A percentile compares a stretch with the other conserved stretches of the same genome.
Conservation (phyloP, 92 coral and sea anemone genomes). For the Ricordea florida region DNA sequence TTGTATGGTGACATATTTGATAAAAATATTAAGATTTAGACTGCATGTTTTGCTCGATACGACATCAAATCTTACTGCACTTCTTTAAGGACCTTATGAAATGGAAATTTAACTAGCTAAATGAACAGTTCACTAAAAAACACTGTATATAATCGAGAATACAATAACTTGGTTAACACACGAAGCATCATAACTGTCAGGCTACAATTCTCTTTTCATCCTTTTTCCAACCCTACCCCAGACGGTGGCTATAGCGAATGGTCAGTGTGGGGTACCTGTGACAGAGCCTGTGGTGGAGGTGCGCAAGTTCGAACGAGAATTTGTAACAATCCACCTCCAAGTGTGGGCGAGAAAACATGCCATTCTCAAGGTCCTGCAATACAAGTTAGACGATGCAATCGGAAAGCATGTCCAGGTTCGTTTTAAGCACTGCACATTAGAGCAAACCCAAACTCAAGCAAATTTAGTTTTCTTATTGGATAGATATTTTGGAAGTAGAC, state of each 20-base stretch:
- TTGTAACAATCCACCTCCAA: slow-evolving; percentile 60
- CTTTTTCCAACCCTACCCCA: neutral
- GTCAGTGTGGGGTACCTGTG: slow-evolving; percentile 86
- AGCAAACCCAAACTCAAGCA: too few relatives aligned
- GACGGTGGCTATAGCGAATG: slow-evolving; percentile 65
- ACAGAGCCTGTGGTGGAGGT: slow-evolving; percentile 82
- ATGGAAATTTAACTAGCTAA: too few relatives aligned
- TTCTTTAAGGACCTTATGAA: too few relatives aligned
- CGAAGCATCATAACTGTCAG: neutral
- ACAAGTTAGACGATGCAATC: slow-evolving; percentile 76
- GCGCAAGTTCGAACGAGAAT: slow-evolving; percentile 82
- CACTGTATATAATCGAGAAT: neutral
- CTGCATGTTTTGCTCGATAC: too few relatives aligned
- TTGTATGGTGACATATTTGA: too few relatives aligned
- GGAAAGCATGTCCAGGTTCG: slow-evolving; percentile 69
- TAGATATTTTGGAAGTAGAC: too few relatives aligned
- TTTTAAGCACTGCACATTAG: neutral
- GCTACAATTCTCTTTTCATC: neutral
- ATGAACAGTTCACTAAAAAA: too few relatives aligned
- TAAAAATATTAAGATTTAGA: too few relatives aligned
- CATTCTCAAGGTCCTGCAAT: slow-evolving; percentile 65
- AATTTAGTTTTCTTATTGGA: too few relatives aligned
- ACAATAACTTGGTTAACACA: neutral
- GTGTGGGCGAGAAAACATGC: slow-evolving; percentile 47
- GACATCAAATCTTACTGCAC: too few relatives aligned